Conservation (phyloP, 1,140 invertebrate genomes). For the Cyphomyrmex costatus region DNA sequence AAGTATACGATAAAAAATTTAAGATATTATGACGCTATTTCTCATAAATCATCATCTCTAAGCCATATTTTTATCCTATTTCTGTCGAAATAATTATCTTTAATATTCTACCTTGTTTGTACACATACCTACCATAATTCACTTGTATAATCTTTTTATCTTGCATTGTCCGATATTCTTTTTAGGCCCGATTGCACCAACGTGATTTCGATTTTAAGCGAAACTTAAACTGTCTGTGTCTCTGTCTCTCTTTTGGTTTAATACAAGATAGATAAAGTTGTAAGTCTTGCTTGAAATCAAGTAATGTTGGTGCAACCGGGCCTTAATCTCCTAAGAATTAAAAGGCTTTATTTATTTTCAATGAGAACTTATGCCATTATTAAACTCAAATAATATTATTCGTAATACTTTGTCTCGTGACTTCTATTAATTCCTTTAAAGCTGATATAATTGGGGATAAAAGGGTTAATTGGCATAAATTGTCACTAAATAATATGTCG, state of each 20-base stretch:
- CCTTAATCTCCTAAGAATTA: neutral
- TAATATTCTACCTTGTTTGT: neutral
- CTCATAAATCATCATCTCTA: constrained; percentile 7
- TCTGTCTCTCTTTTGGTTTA: no score
- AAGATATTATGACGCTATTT: neutral
- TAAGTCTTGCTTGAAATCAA: no score
- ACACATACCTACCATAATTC: neutral
- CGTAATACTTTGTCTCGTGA: neutral
- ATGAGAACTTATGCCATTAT: neutral
- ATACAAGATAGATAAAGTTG: no score
- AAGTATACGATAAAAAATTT: constrained; percentile 14
- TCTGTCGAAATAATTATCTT: neutral
- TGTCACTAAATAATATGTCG: constrained; percentile 2
- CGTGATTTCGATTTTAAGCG: no score
- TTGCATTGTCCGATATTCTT: neutral
- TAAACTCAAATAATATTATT: constrained; percentile 16
- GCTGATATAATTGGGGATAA: constrained; percentile 1
- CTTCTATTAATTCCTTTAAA: constrained; percentile 5
- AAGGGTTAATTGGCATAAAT: constrained; percentile 45
- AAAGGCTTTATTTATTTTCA: neutral
- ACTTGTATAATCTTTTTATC: neutral
- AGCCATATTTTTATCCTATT: constrained; percentile 11
- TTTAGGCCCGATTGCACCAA: no score
- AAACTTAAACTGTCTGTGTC: no score
- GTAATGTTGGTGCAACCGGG: no score